A percentile compares a stretch with the other conserved stretches of the same genome.
These are phyloP conservation scores for Pyrrhura leucotis DNA, from an alignment of 2,797 vertebrate species.

Conservation along the genomic window DNA sequence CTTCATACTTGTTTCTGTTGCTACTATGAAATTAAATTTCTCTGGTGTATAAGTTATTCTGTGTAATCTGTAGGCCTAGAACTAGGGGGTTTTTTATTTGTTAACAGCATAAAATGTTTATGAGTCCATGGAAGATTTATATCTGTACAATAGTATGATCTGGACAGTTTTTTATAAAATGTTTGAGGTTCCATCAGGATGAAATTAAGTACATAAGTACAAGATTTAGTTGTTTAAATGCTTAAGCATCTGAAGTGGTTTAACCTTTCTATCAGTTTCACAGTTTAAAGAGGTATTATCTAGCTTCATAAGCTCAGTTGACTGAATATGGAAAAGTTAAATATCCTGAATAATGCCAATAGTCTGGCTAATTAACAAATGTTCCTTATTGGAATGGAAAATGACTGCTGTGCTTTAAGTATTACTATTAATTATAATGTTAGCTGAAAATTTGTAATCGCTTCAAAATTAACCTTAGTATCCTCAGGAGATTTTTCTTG, in stretches of 20 bases:
- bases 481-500: conserved; percentile 79
- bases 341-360: conserved; percentile 7
- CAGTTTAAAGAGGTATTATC: not conserved
- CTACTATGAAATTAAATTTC: not conserved
- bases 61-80: not conserved
- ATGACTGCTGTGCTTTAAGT: conserved; percentile 65
- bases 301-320: not conserved
- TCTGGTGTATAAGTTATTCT: not conserved
- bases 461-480: conserved; percentile 79
- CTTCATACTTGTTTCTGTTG: not conserved
- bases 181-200: not conserved
- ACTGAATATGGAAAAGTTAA: conserved; percentile 30
- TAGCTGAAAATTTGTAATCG: conserved; percentile 74
- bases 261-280: not conserved
- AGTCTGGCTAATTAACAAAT: conserved; percentile 72
- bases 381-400: conserved; percentile 28
- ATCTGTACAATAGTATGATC: not conserved
- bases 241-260: not conserved
- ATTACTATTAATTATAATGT: conserved; percentile 73
- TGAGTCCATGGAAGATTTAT: not conserved
- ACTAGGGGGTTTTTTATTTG: not conserved
- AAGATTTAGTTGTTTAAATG: conserved; percentile 37
- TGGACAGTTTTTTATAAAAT: not conserved
- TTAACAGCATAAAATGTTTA: not conserved
- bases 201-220: not conserved